Evolutionary conservation across 2,888 invertebrate genomes (phyloP).

Genomic region (Campopleginae sp.): DNA sequence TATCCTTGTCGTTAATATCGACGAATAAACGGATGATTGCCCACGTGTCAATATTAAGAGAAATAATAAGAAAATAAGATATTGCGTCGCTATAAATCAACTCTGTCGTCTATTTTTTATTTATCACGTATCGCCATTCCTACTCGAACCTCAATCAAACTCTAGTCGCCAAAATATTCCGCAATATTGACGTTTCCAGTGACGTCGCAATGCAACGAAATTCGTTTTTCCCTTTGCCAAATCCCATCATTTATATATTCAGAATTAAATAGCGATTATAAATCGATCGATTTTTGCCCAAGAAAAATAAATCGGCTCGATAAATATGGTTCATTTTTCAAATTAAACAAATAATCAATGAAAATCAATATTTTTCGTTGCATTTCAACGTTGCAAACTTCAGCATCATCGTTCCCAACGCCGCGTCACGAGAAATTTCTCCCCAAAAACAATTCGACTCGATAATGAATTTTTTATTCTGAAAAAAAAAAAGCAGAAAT

Average conservation of each 20-base stretch:
- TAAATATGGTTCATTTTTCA: no score
- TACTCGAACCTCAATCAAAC: background rate
- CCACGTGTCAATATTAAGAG: conserved; percentile 68
- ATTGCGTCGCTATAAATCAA: conserved; percentile 63
- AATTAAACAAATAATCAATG: no score
- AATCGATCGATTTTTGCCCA: no score
- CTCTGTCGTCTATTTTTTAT: conserved; percentile 46
- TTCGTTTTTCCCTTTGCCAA: no score
- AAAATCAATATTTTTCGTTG: no score
- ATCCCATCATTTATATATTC: no score
- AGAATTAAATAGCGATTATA: no score
- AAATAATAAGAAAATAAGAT: conserved; percentile 54
- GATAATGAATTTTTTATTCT: background rate
- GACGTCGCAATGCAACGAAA: no score
- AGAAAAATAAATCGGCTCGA: no score
- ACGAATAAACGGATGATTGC: conserved; percentile 68
- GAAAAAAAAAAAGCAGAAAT: background rate
- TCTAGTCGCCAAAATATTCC: background rate
- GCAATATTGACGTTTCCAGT: background rate
- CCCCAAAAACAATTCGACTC: no score
- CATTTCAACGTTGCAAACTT: no score
- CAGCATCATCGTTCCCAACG: background rate
- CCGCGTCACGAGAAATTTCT: background rate
- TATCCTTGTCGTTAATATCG: conserved; percentile 70
- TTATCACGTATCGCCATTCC: conserved; percentile 2